Percentiles rank a stretch among this genome's conserved stretches.
Evolutionary conservation across 1,140 invertebrate genomes (phyloP).

Genomic region (Cephus cinctus): DNA sequence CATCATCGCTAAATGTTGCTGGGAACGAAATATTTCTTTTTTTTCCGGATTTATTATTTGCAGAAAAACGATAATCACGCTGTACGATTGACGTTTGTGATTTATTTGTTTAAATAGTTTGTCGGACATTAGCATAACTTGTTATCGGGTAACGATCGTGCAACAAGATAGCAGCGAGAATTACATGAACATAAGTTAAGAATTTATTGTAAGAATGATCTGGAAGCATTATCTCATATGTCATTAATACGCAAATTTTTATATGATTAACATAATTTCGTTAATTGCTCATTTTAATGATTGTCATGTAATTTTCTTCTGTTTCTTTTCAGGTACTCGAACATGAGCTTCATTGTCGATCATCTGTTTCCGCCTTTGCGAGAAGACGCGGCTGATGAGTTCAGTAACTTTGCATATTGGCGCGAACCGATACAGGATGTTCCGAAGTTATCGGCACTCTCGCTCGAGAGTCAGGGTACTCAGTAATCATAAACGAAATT

Average conservation of each 20-base stretch:
- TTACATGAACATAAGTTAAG: not conserved
- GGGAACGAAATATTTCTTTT: too few relatives aligned
- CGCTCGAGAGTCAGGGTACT: conserved; percentile 25
- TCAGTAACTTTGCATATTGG: conserved; percentile 90
- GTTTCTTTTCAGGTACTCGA: conserved; percentile 75
- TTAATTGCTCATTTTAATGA: conserved; percentile 2
- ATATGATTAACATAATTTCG: too few relatives aligned
- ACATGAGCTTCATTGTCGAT: conserved; percentile 91
- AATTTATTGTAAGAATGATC: not conserved
- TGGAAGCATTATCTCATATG: not conserved
- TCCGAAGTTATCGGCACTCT: conserved; percentile 32
- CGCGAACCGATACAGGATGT: conserved; percentile 73
- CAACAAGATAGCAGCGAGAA: too few relatives aligned
- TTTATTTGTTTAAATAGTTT: too few relatives aligned
- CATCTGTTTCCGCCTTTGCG: conserved; percentile 84
- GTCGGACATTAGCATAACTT: too few relatives aligned
- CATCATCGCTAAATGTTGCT: too few relatives aligned
- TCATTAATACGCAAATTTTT: too few relatives aligned
- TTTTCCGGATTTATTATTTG: too few relatives aligned
- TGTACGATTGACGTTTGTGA: too few relatives aligned
- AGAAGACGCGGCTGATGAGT: conserved; percentile 76
- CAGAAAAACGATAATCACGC: too few relatives aligned
- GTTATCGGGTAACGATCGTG: too few relatives aligned
- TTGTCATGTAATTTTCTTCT: conserved; percentile 20
- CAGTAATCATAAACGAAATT: conserved; percentile 21